phyloP scores from a whole-genome alignment of 2,888 invertebrate genomes.

The Timema cristinae region DNA sequence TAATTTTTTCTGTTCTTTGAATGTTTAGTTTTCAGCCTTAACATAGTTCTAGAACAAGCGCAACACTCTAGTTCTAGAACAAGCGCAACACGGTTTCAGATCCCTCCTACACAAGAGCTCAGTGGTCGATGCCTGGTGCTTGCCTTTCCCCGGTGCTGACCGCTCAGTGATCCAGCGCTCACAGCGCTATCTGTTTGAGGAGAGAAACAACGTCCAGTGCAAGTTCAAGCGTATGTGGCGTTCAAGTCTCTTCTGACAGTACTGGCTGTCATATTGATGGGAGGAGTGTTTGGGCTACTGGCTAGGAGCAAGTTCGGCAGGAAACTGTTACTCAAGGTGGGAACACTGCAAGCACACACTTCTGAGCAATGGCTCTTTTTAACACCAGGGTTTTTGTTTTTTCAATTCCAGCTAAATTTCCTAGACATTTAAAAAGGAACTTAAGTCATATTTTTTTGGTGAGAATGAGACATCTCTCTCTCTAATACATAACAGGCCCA shows the following conservation, averaged over 20 bases:
- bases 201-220: slow-evolving; percentile 69
- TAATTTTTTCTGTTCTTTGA: no score
- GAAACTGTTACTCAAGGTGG: slow-evolving; percentile 59
- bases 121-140: slow-evolving; percentile 53
- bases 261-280: slow-evolving; percentile 52
- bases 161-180: slow-evolving; percentile 75
- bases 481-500: no score
- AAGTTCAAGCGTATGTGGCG: slow-evolving; percentile 71
- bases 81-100: slow-evolving; percentile 40
- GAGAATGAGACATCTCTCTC: no score
- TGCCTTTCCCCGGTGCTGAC: slow-evolving; percentile 82
- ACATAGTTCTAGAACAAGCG: no score
- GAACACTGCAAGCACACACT: no score
- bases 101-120: slow-evolving; percentile 50
- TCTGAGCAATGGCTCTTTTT: no score
- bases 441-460: no score
- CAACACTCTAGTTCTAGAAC: background rate
- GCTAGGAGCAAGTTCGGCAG: slow-evolving; percentile 60
- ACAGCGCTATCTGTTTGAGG: slow-evolving; percentile 69
- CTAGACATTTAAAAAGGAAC: no score
- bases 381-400: no score
- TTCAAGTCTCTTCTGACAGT: slow-evolving; percentile 52
- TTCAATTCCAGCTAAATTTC: no score
- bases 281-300: slow-evolving; percentile 57
- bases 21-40: no score